Percentiles rank a stretch among this genome's conserved stretches.
Evolutionary conservation across 1,140 invertebrate genomes (phyloP).

Genomic region (Telenomus remus): DNA sequence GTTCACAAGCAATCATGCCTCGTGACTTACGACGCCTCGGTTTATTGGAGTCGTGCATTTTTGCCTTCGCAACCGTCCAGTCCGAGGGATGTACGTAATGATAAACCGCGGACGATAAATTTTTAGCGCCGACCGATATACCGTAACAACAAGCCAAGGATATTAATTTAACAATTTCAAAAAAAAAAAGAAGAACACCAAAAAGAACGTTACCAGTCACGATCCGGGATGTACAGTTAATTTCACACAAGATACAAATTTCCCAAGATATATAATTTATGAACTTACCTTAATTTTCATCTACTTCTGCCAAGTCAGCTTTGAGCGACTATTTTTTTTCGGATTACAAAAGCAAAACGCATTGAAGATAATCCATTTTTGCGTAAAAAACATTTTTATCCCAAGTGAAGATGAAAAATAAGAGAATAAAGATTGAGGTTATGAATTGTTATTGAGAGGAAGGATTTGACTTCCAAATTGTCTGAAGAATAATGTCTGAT

Average conservation of each 20-base stretch:
- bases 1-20: constrained; percentile 39
- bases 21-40: constrained; percentile 34
- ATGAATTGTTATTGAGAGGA: too few species aligned
- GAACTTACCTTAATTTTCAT: constrained; percentile 16
- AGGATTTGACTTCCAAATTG: too few species aligned
- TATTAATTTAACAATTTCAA: constrained; percentile 49
- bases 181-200: constrained; percentile 32
- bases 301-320: constrained; percentile 11
- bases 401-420: background rate
- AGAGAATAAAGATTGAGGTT: background rate
- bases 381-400: background rate
- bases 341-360: background rate
- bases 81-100: constrained; percentile 36
- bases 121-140: constrained; percentile 28
- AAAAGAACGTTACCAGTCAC: constrained; percentile 16
- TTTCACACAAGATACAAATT: constrained; percentile 29
- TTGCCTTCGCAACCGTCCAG: constrained; percentile 6
- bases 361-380: too few species aligned
- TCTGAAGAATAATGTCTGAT: too few species aligned
- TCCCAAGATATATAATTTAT: background rate
- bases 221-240: constrained; percentile 43
- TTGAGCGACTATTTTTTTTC: too few species aligned
- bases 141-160: constrained; percentile 11
- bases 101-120: constrained; percentile 42
- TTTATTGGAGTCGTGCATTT: constrained; percentile 34